A percentile compares a stretch with the other conserved stretches of the same genome.
Conservation (phyloP, 2,113 vertebrate genomes). For the Excalfactoria chinensis region DNA sequence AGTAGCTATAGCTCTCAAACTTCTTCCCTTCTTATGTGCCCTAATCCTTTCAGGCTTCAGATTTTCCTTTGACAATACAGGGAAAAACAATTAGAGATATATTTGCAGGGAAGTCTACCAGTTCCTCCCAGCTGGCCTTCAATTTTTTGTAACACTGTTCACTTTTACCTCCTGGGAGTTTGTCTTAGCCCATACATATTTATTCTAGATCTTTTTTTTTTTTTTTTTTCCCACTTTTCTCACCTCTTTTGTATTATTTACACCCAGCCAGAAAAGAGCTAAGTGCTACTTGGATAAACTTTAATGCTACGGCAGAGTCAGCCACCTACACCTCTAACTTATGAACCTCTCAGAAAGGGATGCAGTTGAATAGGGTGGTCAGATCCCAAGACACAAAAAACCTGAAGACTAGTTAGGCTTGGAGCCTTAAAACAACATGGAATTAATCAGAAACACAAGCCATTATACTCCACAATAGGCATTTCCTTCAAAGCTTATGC, state of each 20-base stretch:
- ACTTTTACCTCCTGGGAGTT: neutral
- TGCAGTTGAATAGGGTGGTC: rapidly evolving
- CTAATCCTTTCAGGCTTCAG: neutral
- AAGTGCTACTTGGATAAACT: neutral
- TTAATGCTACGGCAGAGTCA: neutral
- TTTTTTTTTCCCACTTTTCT: neutral
- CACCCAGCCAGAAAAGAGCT: neutral
- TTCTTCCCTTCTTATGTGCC: neutral
- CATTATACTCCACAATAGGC: neutral
- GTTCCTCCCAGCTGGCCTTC: neutral
- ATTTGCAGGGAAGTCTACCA: neutral
- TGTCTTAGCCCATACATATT: neutral
- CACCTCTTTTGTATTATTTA: neutral
- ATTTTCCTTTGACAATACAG: neutral
- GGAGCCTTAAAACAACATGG: neutral
- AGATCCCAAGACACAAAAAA: rapidly evolving
- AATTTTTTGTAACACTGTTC: neutral
- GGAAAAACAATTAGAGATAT: neutral
- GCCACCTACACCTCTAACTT: neutral
- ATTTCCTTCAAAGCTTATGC: neutral
- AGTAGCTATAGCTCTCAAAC: neutral
- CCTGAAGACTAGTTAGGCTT: neutral
- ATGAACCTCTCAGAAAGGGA: neutral
- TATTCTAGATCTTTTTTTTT: neutral
- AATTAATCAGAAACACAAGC: neutral